Evolutionary conservation across 2,113 vertebrate genomes (phyloP), one percentile per base, ranked within the genome.

Genomic region (Pachypanchax playfairii): DNA sequence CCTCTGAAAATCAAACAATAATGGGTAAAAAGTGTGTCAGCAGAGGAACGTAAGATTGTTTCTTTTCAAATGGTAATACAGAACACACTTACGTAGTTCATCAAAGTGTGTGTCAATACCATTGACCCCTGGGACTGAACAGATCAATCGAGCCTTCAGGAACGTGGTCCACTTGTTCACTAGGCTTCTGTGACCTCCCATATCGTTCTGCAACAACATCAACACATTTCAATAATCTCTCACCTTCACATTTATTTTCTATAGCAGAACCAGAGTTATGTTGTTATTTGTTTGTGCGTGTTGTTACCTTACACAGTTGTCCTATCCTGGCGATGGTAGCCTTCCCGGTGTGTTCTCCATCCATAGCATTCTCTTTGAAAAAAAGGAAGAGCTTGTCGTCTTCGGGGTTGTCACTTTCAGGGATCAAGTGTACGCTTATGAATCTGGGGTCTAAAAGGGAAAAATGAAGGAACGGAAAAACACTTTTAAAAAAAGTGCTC

Each of bases 151-250:
- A 3, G 97, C 96, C 81, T 99, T 99, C 24, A 99, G 93, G 75
- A 98, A 99, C 1, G 97, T 99, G 4, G 96, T 97, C 97, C 97
- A 99, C 82, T 98, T 98, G 85, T 99, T 99, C 24, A 99, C 95
- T 9, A 99, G 90, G 70, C 97, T 99, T 75, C 96, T 93, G 87
- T 99, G 96, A 7, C 97, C 97, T 31, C 97, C 97, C 72, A 96
- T 94, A 73, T 99, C 97, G 74, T 99, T 99, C 97, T 99, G 87
- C 11, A 73, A 53, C 14, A 31, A 21, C 14, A 35, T 47, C 63
- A 63, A 31, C 8, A 24, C 8, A 26, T 29, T 20, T 24, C 33
- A 25, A 15, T 64, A 14, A 52, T 11, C 38, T 47, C 14, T 53
- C 42, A 42, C 22, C 29, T 21, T 0, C 0, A 1, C 43, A 18